Conservation (phyloP, 2,113 vertebrate species). For the Fukomys damarensis region DNA sequence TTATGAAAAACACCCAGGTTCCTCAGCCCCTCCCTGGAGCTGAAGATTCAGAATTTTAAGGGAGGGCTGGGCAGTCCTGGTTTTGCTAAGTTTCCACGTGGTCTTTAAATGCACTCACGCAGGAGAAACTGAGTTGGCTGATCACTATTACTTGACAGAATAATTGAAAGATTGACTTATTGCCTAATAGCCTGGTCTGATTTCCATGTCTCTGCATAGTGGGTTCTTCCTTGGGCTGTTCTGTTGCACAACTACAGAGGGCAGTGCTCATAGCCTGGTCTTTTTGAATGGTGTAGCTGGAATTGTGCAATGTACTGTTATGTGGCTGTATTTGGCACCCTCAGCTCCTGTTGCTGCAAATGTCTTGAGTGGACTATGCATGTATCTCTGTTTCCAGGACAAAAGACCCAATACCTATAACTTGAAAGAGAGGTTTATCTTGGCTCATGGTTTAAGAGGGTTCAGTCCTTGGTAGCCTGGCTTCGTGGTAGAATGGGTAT, state of each 20-base stretch:
- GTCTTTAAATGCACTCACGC: neutral
- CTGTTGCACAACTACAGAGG: neutral
- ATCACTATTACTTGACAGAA: neutral
- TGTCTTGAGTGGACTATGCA: neutral
- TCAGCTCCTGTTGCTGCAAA: neutral
- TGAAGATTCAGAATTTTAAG: conserved; percentile 26
- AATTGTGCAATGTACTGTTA: neutral
- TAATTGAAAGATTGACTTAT: neutral
- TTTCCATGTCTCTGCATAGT: neutral
- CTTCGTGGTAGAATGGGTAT: neutral
- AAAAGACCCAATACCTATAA: neutral
- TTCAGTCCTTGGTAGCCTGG: neutral
- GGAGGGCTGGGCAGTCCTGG: neutral
- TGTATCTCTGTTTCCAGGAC: neutral
- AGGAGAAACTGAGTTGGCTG: neutral
- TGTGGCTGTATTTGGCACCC: neutral
- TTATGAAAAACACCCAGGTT: neutral
- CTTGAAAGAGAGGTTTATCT: neutral
- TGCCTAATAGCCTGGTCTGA: neutral
- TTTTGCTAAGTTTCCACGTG: neutral
- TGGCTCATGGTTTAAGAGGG: neutral
- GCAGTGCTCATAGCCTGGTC: accelerated
- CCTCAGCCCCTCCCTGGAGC: neutral
- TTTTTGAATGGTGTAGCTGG: neutral
- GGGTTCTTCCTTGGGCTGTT: neutral